Evolutionary conservation across 2,113 vertebrate genomes (phyloP), one percentile per base, ranked within the genome.

Genomic region (Anarrhichthys ocellatus): DNA sequence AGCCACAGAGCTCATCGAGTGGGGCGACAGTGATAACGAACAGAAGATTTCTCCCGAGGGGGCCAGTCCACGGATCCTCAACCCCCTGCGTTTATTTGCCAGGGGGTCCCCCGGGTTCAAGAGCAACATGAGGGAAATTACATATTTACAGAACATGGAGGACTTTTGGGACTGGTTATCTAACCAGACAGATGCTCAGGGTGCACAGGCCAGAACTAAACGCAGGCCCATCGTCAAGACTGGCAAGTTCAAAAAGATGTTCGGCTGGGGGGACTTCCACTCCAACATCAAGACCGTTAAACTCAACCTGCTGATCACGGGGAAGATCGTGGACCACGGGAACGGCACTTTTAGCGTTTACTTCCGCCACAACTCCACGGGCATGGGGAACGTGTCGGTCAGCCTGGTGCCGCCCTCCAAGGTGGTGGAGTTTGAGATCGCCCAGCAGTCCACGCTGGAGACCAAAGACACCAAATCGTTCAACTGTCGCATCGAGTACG

Each of bases 181-280:
- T 94, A 99, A 99, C 93, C 95, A 97, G 93, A 99, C 97, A 65
- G 98, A 98, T 92, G 93, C 94, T 89, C 96, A 96, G 90, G 96
- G 97, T 83, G 95, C 95, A 50, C 93, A 97, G 50, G 93, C 96
- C 95, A 97, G 98, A 97, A 98, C 97, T 97, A 99, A 99, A 86
- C 97, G 98, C 91, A 96, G 98, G 81, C 98, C 98, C 78, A 99
- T 99, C 75, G 98, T 99, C 62, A 99, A 99, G 95, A 99, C 98
- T 6, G 98, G 98, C 73, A 99, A 99, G 93, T 99, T 99, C 95
- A 99, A 99, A 94, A 99, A 99, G 89, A 99, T 99, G 98, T 99
- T 99, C 29, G 98, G 98, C 52, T 99, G 98, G 98, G 98, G 98
- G 0, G 98, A 99, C 93, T 99, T 99, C 91, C 97, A 99, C 93